Evolutionary conservation across 2,888 invertebrate species (phyloP).

Genomic region (Ichneumoninae sp.): DNA sequence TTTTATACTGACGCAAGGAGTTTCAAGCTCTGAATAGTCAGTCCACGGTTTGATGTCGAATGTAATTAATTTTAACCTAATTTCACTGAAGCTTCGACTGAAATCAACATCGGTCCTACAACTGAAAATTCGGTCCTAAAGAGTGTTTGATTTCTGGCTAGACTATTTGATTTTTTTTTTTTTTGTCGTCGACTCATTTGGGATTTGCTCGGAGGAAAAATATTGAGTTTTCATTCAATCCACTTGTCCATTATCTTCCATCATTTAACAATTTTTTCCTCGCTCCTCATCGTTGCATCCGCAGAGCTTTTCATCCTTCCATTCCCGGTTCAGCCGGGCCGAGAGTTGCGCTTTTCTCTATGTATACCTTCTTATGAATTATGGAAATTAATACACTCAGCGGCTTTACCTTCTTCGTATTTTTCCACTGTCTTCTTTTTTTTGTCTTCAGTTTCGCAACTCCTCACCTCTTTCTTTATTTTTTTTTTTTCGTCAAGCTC

Average conservation of each 20-base stretch:
- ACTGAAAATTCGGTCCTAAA: not conserved
- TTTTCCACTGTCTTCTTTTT: constrained; percentile 20
- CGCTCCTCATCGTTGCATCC: constrained; percentile 32
- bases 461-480: constrained; percentile 34
- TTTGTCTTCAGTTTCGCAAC: constrained; percentile 61
- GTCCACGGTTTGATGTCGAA: not conserved
- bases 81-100: not conserved
- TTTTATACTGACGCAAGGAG: not conserved
- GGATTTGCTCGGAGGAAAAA: constrained; percentile 17
- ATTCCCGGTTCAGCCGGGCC: constrained; percentile 9
- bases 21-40: not conserved
- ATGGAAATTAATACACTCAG: constrained; percentile 74
- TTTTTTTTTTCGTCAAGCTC: constrained; percentile 71
- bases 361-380: constrained; percentile 66
- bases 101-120: not conserved
- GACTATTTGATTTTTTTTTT: not conserved
- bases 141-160: not conserved
- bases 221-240: constrained; percentile 43
- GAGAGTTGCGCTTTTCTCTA: constrained; percentile 19
- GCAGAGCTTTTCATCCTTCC: constrained; percentile 33
- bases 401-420: constrained; percentile 63
- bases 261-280: constrained; percentile 46
- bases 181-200: not conserved
- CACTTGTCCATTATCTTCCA: constrained; percentile 39
- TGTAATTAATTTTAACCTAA: not conserved